phyloP scores from a whole-genome alignment of 2,113 vertebrate species.

The Sphyrna mokarran region DNA sequence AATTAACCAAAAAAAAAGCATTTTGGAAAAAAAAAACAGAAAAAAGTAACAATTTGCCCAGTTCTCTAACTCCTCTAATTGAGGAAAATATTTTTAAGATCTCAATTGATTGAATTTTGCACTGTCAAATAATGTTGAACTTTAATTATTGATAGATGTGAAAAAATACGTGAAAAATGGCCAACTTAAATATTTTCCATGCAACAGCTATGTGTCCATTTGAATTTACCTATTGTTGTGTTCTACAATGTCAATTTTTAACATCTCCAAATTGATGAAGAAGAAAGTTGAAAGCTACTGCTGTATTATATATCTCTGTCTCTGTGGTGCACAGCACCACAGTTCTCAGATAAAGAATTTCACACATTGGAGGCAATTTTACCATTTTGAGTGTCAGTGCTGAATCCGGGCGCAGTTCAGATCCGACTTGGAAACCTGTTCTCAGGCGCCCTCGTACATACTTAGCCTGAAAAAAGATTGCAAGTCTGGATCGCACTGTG shows the following conservation, averaged over 20 bases:
- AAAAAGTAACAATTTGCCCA: background rate
- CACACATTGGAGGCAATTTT: background rate
- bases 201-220: background rate
- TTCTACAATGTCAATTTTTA: background rate
- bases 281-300: background rate
- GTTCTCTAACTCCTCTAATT: background rate
- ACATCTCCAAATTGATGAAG: background rate
- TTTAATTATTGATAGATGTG: background rate
- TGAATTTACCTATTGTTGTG: background rate
- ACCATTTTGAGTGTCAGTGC: no score
- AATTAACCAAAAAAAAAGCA: background rate
- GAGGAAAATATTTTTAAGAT: background rate
- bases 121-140: background rate
- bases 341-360: background rate
- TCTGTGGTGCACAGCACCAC: background rate
- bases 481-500: no score
- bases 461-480: no score
- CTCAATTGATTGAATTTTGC: background rate
- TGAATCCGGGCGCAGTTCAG: no score
- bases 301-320: background rate
- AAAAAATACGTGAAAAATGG: background rate
- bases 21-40: background rate
- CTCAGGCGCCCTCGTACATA: no score
- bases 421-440: no score
- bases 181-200: background rate